Evolutionary conservation across 30 jellyfish, hydroid and myxozoan species (phyloP).

Genomic region (Haliclystus octoradiatus): DNA sequence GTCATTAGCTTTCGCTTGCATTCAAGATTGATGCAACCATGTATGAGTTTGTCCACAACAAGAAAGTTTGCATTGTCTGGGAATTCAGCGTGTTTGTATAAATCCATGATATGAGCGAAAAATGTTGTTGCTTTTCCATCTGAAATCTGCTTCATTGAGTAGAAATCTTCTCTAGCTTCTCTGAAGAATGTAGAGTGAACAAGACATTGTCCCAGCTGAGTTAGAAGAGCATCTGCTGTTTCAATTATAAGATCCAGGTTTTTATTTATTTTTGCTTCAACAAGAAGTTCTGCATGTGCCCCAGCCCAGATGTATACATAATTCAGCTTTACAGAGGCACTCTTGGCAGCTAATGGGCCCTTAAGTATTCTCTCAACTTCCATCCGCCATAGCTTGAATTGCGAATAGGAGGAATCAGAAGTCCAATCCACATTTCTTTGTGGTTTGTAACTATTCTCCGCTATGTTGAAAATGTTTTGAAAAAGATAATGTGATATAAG

Average conservation of each 20-base stretch:
- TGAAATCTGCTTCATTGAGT: conserved; percentile 5
- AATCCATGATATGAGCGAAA: conserved; percentile 10
- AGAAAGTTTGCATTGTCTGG: conserved; percentile 16
- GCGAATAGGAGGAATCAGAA: neutral
- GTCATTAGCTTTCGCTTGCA: conserved; percentile 18
- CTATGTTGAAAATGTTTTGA: neutral
- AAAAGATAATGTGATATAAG: no score
- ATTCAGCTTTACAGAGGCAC: neutral
- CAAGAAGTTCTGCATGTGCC: neutral
- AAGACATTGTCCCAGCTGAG: neutral
- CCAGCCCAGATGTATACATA: neutral
- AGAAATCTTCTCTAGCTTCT: conserved; percentile 20
- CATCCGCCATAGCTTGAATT: neutral
- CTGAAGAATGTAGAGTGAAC: neutral
- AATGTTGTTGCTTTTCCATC: conserved; percentile 11
- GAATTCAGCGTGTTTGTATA: conserved; percentile 18
- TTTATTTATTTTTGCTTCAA: neutral
- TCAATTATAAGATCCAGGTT: neutral
- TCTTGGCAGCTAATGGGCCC: neutral
- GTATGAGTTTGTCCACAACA: conserved; percentile 15
- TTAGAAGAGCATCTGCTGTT: neutral
- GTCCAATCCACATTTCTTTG: neutral
- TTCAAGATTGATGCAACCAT: conserved; percentile 23
- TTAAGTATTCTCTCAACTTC: neutral
- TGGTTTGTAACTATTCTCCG: neutral